A percentile compares a stretch with the other conserved stretches of the same genome.
phyloP scores from a whole-genome alignment of 2,797 vertebrate species.

The Triplophysa yarkandensis region DNA sequence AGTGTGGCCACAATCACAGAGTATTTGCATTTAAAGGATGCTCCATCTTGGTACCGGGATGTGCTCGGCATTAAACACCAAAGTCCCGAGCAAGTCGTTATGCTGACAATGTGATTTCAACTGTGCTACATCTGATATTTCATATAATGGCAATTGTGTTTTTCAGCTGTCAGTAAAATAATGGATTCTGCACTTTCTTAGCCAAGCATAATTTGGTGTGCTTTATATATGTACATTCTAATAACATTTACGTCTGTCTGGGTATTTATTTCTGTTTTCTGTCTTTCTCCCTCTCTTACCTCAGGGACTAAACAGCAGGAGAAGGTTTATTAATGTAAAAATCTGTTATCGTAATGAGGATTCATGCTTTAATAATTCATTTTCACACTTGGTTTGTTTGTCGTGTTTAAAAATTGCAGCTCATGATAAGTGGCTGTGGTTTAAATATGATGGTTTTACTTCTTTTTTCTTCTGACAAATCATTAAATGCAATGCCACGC shows the following conservation, averaged over 20 bases:
- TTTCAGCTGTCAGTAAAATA: not conserved
- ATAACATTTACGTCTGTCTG: not conserved
- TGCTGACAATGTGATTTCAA: not conserved
- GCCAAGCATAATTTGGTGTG: not conserved
- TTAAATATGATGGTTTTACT: not conserved
- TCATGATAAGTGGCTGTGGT: not conserved
- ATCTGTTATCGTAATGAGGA: slow-evolving; percentile 1
- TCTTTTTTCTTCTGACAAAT: not conserved
- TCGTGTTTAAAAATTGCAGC: not conserved
- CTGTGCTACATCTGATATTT: not conserved
- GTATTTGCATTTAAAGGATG: slow-evolving; percentile 52
- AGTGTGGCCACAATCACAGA: slow-evolving; percentile 43
- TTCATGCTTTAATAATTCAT: slow-evolving; percentile 9
- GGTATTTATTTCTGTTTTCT: not conserved
- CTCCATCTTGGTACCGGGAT: slow-evolving; percentile 38
- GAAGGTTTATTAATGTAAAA: not conserved
- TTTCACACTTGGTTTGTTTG: not conserved
- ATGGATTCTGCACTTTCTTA: not conserved
- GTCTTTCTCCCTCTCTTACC: not conserved
- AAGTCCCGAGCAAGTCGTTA: not conserved
- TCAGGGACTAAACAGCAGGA: slow-evolving; percentile 13
- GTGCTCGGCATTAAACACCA: slow-evolving; percentile 58
- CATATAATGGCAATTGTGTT: not conserved
- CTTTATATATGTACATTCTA: slow-evolving; percentile 3
- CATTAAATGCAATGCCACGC: not conserved